A percentile compares a stretch with the other conserved stretches of the same genome.
phyloP scores from a whole-genome alignment of 1,140 invertebrate species.

The Ectropis grisescens region DNA sequence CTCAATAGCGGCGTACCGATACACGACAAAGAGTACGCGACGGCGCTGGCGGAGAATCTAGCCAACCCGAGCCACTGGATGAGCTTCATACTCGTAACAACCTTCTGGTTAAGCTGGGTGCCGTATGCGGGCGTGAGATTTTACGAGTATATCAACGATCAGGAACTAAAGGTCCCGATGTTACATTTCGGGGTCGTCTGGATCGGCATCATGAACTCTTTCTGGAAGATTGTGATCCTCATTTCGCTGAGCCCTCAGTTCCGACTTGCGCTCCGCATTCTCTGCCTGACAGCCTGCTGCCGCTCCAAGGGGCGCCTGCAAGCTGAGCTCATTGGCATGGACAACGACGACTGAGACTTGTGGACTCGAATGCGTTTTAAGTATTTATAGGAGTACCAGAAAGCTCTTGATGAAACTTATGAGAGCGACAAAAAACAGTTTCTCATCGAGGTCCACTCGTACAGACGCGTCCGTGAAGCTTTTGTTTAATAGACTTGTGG shows the following conservation, averaged over 20 bases:
- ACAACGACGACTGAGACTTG: conserved; percentile 79
- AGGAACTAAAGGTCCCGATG: conserved; percentile 81
- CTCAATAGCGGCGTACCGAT: conserved; percentile 84
- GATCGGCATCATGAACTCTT: conserved; percentile 93
- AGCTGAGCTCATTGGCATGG: conserved; percentile 85
- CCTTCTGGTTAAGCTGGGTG: conserved; percentile 94
- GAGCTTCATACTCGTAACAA: conserved; percentile 90
- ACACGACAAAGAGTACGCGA: conserved; percentile 94
- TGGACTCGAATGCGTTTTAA: no score
- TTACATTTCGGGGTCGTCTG: conserved; percentile 94
- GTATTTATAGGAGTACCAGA: no score
- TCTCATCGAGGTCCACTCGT: no score
- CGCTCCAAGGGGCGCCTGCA: conserved; percentile 82
- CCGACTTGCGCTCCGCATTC: conserved; percentile 85
- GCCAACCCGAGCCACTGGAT: conserved; percentile 95
- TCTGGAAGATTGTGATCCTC: conserved; percentile 94
- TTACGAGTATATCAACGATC: conserved; percentile 72
- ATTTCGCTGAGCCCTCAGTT: conserved; percentile 91
- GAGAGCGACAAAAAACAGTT: no score
- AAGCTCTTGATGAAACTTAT: no score
- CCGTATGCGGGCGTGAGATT: conserved; percentile 85
- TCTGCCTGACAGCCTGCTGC: conserved; percentile 92
- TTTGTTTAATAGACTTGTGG: no score
- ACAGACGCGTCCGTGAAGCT: no score
- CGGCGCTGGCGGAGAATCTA: conserved; percentile 90